These are phyloP conservation scores for Pyrocoelia pectoralis DNA, from an alignment of 2,888 invertebrate genomes.

Conservation along the genomic window DNA sequence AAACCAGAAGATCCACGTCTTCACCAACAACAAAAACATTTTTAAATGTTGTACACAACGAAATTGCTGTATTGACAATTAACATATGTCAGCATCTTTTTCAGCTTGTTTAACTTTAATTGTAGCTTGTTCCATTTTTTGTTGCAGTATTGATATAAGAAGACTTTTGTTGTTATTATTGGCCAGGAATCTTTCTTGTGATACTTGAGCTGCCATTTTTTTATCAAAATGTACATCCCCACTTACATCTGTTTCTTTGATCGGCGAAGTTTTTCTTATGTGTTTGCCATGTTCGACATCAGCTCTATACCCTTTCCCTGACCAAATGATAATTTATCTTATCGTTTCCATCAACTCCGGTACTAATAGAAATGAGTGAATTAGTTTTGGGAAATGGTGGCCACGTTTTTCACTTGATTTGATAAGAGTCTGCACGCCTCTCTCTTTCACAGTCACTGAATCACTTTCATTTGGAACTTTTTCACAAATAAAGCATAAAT, in stretches of 20 bases:
- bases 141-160: not conserved
- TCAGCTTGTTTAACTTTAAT: not conserved
- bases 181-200: not conserved
- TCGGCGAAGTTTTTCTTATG: conserved; percentile 2
- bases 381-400: conserved; percentile 30
- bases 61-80: not conserved
- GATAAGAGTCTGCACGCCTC: conserved; percentile 22
- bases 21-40: not conserved
- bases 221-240: not conserved
- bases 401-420: conserved; percentile 18
- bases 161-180: not conserved
- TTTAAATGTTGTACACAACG: not conserved
- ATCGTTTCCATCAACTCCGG: conserved; percentile 37
- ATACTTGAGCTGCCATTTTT: not conserved
- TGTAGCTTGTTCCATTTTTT: not conserved
- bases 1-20: not conserved
- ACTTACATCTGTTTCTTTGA: not conserved
- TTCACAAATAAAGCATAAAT: too few relatives aligned
- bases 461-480: conserved; percentile 21
- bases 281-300: conserved; percentile 23
- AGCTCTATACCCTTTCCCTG: conserved; percentile 26
- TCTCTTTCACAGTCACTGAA: conserved; percentile 15
- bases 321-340: conserved; percentile 23
- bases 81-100: not conserved
- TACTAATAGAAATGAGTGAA: conserved; percentile 35